These are phyloP conservation scores for Caloenas nicobarica DNA, from an alignment of 2,113 vertebrate species.

Conservation along the genomic window DNA sequence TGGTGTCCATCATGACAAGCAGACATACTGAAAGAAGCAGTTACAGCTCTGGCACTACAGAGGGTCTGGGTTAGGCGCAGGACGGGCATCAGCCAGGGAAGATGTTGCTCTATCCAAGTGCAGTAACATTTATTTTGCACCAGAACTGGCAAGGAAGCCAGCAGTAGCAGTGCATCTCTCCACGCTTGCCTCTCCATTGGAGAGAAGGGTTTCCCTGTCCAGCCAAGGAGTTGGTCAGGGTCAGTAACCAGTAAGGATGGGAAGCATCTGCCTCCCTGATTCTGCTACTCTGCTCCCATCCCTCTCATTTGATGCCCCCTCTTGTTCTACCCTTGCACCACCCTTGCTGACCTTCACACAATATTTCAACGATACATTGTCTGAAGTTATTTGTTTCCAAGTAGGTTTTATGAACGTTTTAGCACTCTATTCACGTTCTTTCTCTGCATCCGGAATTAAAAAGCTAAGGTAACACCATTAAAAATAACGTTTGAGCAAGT, in stretches of 20 bases:
- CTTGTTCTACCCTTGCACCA: not conserved
- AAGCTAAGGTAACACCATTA: not conserved
- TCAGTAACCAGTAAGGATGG: not conserved
- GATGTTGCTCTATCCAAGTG: not conserved
- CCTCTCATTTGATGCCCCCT: not conserved
- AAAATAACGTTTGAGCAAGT: slow-evolving; percentile 7
- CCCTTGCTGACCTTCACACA: not conserved
- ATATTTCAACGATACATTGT: not conserved
- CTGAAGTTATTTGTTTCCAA: not conserved
- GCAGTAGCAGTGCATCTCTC: not conserved
- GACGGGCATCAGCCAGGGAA: not conserved
- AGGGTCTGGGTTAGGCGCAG: not conserved
- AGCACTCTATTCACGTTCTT: not conserved
- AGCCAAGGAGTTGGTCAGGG: not conserved
- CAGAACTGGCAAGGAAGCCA: not conserved
- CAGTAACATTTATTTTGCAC: not conserved
- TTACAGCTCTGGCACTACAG: not conserved
- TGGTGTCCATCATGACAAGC: not conserved
- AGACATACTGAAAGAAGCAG: not conserved
- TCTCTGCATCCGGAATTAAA: not conserved
- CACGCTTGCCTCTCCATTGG: not conserved
- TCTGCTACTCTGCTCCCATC: not conserved
- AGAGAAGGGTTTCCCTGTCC: not conserved
- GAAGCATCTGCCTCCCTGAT: not conserved
- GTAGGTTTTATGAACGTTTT: not conserved